Percentiles rank a stretch among this genome's conserved stretches.
Evolutionary conservation across 2,888 invertebrate genomes (phyloP).

Genomic region (Hyposoter dolosus): DNA sequence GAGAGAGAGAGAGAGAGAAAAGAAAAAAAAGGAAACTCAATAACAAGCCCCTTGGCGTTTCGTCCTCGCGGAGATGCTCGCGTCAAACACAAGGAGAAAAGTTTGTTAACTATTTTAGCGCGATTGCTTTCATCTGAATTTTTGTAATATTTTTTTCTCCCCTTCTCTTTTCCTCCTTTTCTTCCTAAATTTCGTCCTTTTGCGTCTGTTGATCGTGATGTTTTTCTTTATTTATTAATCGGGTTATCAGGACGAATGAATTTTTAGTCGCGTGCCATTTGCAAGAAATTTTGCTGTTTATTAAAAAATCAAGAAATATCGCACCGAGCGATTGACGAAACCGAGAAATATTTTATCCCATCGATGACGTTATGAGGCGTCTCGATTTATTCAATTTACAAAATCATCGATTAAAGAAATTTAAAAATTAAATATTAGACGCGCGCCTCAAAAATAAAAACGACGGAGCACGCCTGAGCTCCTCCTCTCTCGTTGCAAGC

Average conservation of each 20-base stretch:
- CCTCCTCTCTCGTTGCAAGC: slow-evolving; percentile 24
- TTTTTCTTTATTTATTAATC: slow-evolving; percentile 63
- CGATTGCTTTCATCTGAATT: slow-evolving; percentile 64
- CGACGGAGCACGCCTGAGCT: neutral
- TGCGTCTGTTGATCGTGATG: neutral
- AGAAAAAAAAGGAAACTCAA: slow-evolving; percentile 10
- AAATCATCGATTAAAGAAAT: slow-evolving; percentile 59
- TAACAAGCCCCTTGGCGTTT: slow-evolving; percentile 20
- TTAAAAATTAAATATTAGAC: neutral
- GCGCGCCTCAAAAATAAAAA: slow-evolving; percentile 33
- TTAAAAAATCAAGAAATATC: neutral
- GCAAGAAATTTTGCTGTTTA: slow-evolving; percentile 14
- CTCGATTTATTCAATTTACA: slow-evolving; percentile 19
- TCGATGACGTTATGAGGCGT: slow-evolving; percentile 61
- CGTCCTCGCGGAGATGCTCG: slow-evolving; percentile 8
- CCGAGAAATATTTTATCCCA: neutral
- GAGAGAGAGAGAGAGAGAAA: neutral
- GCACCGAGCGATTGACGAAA: too few relatives aligned
- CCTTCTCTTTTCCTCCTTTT: neutral
- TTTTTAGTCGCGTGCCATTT: slow-evolving; percentile 21
- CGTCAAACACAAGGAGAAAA: slow-evolving; percentile 11
- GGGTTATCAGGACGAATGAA: slow-evolving; percentile 31
- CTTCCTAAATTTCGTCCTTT: neutral
- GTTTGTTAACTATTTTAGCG: slow-evolving; percentile 49
- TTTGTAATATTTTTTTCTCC: slow-evolving; percentile 58